These are phyloP conservation scores for Hirtodrosophila trivittata DNA, from an alignment of 2,888 invertebrate species.

Conservation along the genomic window DNA sequence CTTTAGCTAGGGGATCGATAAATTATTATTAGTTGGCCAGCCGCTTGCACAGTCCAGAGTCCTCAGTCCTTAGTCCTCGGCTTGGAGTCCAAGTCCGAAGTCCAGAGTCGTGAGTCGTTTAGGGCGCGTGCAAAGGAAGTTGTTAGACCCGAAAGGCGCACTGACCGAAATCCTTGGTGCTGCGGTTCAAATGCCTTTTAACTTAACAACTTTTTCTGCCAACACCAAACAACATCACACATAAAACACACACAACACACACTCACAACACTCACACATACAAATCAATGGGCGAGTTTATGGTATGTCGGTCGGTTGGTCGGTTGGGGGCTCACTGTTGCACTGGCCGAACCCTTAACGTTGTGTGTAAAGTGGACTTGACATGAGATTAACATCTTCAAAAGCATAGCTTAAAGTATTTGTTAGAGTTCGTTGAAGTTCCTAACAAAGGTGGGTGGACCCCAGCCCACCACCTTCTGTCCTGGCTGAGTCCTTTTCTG, in stretches of 20 bases:
- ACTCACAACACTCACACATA: conserved; percentile 26
- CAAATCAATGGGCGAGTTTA: conserved; percentile 71
- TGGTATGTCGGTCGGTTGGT: conserved; percentile 10
- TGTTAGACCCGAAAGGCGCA: conserved; percentile 69
- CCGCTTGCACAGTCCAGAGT: conserved; percentile 27
- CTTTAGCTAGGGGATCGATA: conserved; percentile 80
- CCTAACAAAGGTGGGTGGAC: conserved; percentile 46
- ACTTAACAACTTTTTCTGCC: conserved; percentile 81
- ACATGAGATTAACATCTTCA: conserved; percentile 81
- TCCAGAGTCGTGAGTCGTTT: conserved; percentile 25
- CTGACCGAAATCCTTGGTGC: conserved; percentile 72
- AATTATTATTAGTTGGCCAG: conserved; percentile 81
- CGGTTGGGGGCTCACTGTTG: conserved; percentile 24
- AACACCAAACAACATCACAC: conserved; percentile 63
- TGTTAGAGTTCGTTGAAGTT: conserved; percentile 73
- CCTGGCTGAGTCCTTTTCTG: conserved; percentile 33
- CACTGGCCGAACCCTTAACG: conserved; percentile 68
- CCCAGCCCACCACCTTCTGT: conserved; percentile 15
- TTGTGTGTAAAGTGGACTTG: conserved; percentile 81
- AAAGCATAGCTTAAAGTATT: conserved; percentile 80
- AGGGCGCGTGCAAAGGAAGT: conserved; percentile 72
- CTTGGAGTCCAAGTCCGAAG: conserved; percentile 11
- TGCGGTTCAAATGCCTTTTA: conserved; percentile 81
- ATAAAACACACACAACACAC: conserved; percentile 15
- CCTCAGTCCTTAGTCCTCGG: background rate